Conservation (phyloP, 2,113 vertebrate species). For the cattle (Bos taurus) region ARS-UCD2.0 NC_037331.1:15105501-15106000, state of each 20-base stretch:
- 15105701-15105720: background rate
- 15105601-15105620: background rate
- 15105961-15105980: background rate
- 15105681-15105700: background rate
- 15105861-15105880: background rate
- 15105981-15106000: background rate
- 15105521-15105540: background rate
- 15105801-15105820: background rate
- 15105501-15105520: background rate
- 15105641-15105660: background rate
- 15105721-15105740: background rate
- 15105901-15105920: background rate
- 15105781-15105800: background rate
- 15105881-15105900: background rate
- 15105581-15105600: background rate
- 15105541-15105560: background rate
- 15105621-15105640: background rate
- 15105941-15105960: background rate
- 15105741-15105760: background rate
- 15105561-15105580: background rate
- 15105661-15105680: background rate
- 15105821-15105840: background rate
- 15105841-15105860: background rate
- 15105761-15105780: background rate
- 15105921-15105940: background rate